Evolutionary conservation across 2,888 invertebrate genomes (phyloP).

Genomic region (Amphimallon solstitiale): DNA sequence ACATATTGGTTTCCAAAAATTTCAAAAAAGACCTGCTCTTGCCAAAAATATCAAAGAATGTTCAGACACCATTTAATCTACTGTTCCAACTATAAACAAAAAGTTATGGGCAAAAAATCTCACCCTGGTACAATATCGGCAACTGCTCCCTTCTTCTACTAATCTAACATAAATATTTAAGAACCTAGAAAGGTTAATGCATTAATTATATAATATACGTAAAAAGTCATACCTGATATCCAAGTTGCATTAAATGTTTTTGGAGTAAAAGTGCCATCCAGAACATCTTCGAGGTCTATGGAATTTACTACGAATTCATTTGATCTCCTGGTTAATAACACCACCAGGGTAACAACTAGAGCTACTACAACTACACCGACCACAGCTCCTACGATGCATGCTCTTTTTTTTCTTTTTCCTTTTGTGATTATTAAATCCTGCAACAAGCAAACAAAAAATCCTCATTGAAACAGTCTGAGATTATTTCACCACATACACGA

Average conservation of each 20-base stretch:
- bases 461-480: not conserved
- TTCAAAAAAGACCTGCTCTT: too few relatives aligned
- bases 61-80: too few relatives aligned
- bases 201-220: not conserved
- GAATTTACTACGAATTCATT: constrained; percentile 42
- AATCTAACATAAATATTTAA: not conserved
- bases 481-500: too few relatives aligned
- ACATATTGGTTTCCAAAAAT: too few relatives aligned
- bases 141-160: too few relatives aligned
- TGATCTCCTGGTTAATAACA: constrained; percentile 47
- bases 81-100: too few relatives aligned
- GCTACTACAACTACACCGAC: constrained; percentile 68
- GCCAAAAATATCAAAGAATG: too few relatives aligned
- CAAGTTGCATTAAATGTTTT: constrained; percentile 83
- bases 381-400: constrained; percentile 67
- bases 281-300: constrained; percentile 76
- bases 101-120: too few relatives aligned
- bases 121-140: too few relatives aligned
- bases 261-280: constrained; percentile 74
- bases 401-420: constrained; percentile 66
- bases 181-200: not conserved
- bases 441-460: constrained; percentile 50
- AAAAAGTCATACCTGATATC: constrained; percentile 74
- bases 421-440: constrained; percentile 72
- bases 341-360: constrained; percentile 68